phyloP scores from a whole-genome alignment of 2,113 vertebrate genomes.

The Speoplatyrhinus poulsoni region DNA sequence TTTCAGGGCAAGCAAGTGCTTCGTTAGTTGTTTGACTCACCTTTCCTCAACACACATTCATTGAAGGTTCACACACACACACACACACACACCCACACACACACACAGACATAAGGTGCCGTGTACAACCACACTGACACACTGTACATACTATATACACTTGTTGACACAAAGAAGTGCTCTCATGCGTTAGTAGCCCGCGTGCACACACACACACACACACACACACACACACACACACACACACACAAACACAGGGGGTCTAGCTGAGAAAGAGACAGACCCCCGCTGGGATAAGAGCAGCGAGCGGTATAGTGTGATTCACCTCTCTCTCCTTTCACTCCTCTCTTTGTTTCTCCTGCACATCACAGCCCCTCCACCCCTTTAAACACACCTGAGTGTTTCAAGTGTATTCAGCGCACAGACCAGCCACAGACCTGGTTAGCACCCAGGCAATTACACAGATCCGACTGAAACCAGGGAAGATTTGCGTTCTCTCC shows the following conservation, averaged over 20 bases:
- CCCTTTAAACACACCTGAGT: constrained; percentile 47
- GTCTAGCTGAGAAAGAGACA: constrained; percentile 59
- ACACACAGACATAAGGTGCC: constrained; percentile 12
- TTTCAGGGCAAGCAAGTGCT: constrained; percentile 1
- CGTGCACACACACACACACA: constrained; percentile 18
- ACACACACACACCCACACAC: constrained; percentile 15
- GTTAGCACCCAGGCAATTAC: constrained; percentile 49
- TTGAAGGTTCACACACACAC: constrained; percentile 30
- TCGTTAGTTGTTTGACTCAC: constrained; percentile 19
- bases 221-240: constrained; percentile 17
- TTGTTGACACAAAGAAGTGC: constrained; percentile 35
- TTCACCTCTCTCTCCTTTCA: constrained; percentile 47
- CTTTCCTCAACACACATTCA: constrained; percentile 28
- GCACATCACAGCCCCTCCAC: constrained; percentile 21
- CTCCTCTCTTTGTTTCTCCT: constrained; percentile 12
- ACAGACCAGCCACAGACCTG: constrained; percentile 49
- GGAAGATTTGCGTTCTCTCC: constrained; percentile 12
- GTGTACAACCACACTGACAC: constrained; percentile 14
- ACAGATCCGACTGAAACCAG: constrained; percentile 42
- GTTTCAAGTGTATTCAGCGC: constrained; percentile 59
- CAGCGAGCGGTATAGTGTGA: constrained; percentile 54
- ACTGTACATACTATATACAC: constrained; percentile 34
- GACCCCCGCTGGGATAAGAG: constrained; percentile 68
- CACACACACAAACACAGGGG: constrained; percentile 46
- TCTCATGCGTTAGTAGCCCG: constrained; percentile 21